These are phyloP conservation scores for Pachyrhynchus sulphureomaculatus DNA, from an alignment of 1,140 invertebrate species.

Conservation along the genomic window DNA sequence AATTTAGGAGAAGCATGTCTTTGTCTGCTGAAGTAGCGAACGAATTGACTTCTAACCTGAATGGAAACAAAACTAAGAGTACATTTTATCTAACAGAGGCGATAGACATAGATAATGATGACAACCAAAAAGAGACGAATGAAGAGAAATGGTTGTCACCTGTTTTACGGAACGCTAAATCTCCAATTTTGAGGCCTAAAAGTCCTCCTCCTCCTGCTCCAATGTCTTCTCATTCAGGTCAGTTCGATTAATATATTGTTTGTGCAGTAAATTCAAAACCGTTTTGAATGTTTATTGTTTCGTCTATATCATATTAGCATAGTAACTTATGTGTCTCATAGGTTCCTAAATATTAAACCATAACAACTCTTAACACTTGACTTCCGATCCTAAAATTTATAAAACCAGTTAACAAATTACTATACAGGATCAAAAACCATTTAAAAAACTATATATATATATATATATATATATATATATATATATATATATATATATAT, in stretches of 20 bases:
- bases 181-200: constrained; percentile 41
- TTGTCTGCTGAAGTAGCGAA: constrained; percentile 37
- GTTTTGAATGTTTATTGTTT: too few species aligned
- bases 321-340: too few species aligned
- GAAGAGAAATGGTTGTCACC: constrained; percentile 32
- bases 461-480: too few species aligned
- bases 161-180: constrained; percentile 25
- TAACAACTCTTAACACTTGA: too few species aligned
- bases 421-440: background rate
- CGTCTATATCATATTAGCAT: too few species aligned
- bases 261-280: too few species aligned
- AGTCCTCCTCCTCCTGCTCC: constrained; percentile 47
- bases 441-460: background rate
- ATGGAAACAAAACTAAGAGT: constrained; percentile 52
- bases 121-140: constrained; percentile 9
- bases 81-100: constrained; percentile 66
- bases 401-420: too few species aligned
- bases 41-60: constrained; percentile 36
- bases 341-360: too few species aligned
- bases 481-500: too few species aligned
- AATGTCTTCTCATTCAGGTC: constrained; percentile 11
- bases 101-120: constrained; percentile 58
- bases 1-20: constrained; percentile 47
- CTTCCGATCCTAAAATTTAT: too few species aligned
- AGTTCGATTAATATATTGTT: background rate